Base-by-base conservation (phyloP, 2,888 invertebrate species). In the Salpingus planirostris region DNA sequence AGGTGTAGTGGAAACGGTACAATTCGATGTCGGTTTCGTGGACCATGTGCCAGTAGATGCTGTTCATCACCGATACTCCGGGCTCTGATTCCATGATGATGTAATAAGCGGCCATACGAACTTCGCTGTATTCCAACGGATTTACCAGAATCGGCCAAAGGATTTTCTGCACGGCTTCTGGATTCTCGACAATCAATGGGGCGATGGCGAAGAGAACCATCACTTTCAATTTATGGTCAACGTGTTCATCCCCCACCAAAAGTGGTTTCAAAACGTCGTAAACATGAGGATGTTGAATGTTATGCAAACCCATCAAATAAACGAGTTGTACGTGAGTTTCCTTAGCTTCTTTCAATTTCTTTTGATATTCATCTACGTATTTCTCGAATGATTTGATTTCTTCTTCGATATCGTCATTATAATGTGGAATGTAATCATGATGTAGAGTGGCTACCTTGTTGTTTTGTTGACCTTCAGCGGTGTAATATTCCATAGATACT, bases 71-170 rank as follows among this genome's bases (percentile, higher is more conserved):
- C 2, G 58, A 50, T 32, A 61, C 47, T 3, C 57, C 44, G 2
- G 62, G 56, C 21, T 60, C 52, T 2, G 64, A 55, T 24, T 59
- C 47, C 37, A 71, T 57, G 11, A 71, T 44, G 25, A 65, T 48
- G 3, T 59, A 59, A 29, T 68, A 63, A 10, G 71, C 66, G 1
- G 54, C 54, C 2, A 65, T 55, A 38, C 71, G 52, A 21, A 69
- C 34, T 31, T 65, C 57, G 4, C 65, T 40, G n/a, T 63, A 55
- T 40, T 66, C 54, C 1, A 49, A 49, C n/a, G 44, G 45, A 41
- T 70, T 59, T 2, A 55, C 48, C 24, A 71, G 49, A 27, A 70
- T 54, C 1, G 70, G 70, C 69, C 68, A 69, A 25, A 64, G 61
- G 4, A 67, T 42, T 32, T 65, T 52, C 25, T 55, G 53, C 1